These are phyloP conservation scores for Trematomus loennbergii DNA, from an alignment of 2,113 vertebrate species.

Conservation along the genomic window DNA sequence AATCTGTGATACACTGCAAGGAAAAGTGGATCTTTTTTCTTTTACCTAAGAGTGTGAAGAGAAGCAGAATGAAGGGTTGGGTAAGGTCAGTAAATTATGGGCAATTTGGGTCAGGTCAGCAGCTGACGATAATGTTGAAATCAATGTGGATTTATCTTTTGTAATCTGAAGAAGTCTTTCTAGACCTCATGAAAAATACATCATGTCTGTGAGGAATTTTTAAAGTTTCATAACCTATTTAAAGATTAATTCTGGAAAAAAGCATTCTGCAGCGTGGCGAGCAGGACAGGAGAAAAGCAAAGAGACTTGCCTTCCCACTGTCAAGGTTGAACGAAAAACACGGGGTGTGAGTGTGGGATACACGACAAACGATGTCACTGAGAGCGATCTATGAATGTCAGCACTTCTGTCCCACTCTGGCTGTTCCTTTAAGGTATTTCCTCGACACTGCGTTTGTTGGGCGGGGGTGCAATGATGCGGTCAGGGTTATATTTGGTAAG, in stretches of 20 bases:
- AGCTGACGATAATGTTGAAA: neutral
- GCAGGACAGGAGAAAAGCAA: neutral
- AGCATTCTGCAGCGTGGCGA: constrained; percentile 22
- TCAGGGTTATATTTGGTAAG: constrained; percentile 29
- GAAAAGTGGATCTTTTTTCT: neutral
- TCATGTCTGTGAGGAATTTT: constrained; percentile 66
- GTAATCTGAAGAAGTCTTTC: constrained; percentile 53
- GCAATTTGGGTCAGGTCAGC: neutral
- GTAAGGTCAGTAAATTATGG: neutral
- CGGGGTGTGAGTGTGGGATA: constrained; percentile 34
- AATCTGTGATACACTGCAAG: constrained; percentile 9
- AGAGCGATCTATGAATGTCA: constrained; percentile 59
- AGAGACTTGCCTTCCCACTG: constrained; percentile 32
- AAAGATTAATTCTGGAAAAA: constrained; percentile 72
- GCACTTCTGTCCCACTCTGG: constrained; percentile 38
- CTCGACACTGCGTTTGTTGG: constrained; percentile 32
- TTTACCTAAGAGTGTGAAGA: constrained; percentile 4
- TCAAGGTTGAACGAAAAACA: constrained; percentile 53
- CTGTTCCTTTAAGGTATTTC: constrained; percentile 58
- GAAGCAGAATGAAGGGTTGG: neutral
- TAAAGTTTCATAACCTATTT: constrained; percentile 74
- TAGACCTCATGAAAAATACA: constrained; percentile 78
- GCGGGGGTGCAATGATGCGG: neutral
- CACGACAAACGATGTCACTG: constrained; percentile 65
- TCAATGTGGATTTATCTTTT: constrained; percentile 42